These are phyloP conservation scores for Choristoneura fumiferana DNA, from an alignment of 1,140 invertebrate genomes.

Conservation along the genomic window DNA sequence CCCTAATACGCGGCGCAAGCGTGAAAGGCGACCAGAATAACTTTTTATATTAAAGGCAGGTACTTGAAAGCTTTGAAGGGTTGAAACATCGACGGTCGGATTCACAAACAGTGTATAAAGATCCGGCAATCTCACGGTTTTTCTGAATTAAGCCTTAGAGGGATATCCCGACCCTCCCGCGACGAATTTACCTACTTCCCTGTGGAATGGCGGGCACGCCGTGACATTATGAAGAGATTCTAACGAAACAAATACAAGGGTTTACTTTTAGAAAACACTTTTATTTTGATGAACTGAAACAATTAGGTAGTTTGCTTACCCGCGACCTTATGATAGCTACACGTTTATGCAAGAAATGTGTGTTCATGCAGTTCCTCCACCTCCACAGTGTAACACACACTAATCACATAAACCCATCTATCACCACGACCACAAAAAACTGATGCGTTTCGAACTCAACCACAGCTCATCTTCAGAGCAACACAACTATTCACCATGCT, in stretches of 20 bases:
- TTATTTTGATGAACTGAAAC: no score
- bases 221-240: slow-evolving; percentile 56
- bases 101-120: slow-evolving; percentile 68
- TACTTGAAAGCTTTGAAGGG: slow-evolving; percentile 42
- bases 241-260: slow-evolving; percentile 50
- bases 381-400: no score
- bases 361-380: no score
- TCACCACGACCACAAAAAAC: no score
- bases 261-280: slow-evolving; percentile 34
- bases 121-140: slow-evolving; percentile 61
- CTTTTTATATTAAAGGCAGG: slow-evolving; percentile 55
- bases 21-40: slow-evolving; percentile 37
- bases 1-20: not conserved
- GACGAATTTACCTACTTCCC: slow-evolving; percentile 46
- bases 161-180: slow-evolving; percentile 48
- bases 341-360: no score
- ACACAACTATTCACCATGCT: no score
- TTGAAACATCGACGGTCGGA: slow-evolving; percentile 63
- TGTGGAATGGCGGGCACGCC: slow-evolving; percentile 26
- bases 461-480: no score
- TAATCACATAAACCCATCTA: no score
- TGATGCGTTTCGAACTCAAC: no score
- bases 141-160: slow-evolving; percentile 66
- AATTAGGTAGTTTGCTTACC: no score
- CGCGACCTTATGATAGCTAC: no score